A percentile compares a stretch with the other conserved stretches of the same genome.
These are phyloP conservation scores for Bactericera cockerelli DNA, from an alignment of 1,140 invertebrate genomes.

Conservation along the genomic window DNA sequence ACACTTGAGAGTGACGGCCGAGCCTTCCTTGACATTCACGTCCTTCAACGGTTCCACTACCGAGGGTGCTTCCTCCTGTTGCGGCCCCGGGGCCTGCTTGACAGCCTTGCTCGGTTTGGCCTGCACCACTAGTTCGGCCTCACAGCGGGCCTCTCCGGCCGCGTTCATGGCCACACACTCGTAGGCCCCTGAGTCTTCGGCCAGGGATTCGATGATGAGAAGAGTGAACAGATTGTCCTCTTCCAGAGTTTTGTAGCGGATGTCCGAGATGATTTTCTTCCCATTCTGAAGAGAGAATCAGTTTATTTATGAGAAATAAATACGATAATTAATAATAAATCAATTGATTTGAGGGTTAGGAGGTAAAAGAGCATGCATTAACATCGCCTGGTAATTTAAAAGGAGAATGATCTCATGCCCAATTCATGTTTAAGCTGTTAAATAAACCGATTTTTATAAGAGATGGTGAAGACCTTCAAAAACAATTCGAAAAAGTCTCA, in stretches of 20 bases:
- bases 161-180: conserved; percentile 84
- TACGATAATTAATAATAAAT: too few relatives aligned
- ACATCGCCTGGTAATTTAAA: background rate
- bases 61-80: conserved; percentile 56
- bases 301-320: background rate
- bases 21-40: conserved; percentile 70
- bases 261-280: conserved; percentile 70
- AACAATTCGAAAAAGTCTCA: too few relatives aligned
- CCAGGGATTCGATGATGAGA: conserved; percentile 65
- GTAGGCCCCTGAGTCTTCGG: conserved; percentile 75
- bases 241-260: conserved; percentile 73
- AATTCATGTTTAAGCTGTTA: too few relatives aligned
- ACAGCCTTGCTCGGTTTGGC: conserved; percentile 39
- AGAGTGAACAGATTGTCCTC: conserved; percentile 75
- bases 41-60: conserved; percentile 66
- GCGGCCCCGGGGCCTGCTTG: conserved; percentile 34
- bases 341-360: too few relatives aligned
- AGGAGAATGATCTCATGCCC: too few relatives aligned
- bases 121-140: conserved; percentile 61
- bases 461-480: too few relatives aligned
- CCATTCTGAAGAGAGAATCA: conserved; percentile 44
- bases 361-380: background rate
- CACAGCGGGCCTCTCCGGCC: conserved; percentile 76
- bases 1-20: conserved; percentile 70
- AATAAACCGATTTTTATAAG: too few relatives aligned